Evolutionary conservation across 2,888 invertebrate genomes (phyloP), one percentile per base, ranked within the genome.

Genomic region (Calliphora vomitoria): DNA sequence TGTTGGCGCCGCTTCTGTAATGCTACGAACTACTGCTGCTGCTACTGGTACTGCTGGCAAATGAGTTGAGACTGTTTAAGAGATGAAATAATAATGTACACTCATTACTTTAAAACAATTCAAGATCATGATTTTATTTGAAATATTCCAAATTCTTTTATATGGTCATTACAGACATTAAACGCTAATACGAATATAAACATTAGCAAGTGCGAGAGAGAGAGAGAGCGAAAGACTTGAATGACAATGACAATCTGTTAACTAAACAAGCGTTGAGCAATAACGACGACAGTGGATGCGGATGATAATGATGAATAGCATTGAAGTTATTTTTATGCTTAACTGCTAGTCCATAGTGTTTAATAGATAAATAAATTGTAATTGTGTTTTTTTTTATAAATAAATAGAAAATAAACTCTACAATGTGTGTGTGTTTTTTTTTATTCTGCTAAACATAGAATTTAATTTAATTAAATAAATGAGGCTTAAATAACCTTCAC

Each of bases 111-210:
- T 25, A 31, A 41, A 60, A 74, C 50, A 79, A 82, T 85, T 80
- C 15, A 41, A 85, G 71, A 82, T 85, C 85, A 87, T 87, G 82
- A 85, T 87, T 85, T 87, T 66, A 85, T 85, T 75, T 82, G 50
- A 85, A 87, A 87, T 87, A 85, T 79, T 87, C 69, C 20, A 87
- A 85, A 87, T 87, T 87, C 69, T 85, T 87, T 87, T 8, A 79
- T 71, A 87, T 82, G 55, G 31, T 66, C 79, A 85, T 84, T 87
- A 87, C 58, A 5, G 82, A 47, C 62, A 41, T 62, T 55, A 68
- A 55, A 75, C 25, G 60, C 53, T 80, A 41, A 80, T 66, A 66
- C 8, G 10, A 68, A 53, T 60, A 62, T 53, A 53, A 62, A 71
- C 50, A 44, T 66, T 18, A 66, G 18, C 4, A 55, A 55, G 50